Evolutionary conservation across 2,888 invertebrate genomes (phyloP).

Genomic region (Lypha dubia): DNA sequence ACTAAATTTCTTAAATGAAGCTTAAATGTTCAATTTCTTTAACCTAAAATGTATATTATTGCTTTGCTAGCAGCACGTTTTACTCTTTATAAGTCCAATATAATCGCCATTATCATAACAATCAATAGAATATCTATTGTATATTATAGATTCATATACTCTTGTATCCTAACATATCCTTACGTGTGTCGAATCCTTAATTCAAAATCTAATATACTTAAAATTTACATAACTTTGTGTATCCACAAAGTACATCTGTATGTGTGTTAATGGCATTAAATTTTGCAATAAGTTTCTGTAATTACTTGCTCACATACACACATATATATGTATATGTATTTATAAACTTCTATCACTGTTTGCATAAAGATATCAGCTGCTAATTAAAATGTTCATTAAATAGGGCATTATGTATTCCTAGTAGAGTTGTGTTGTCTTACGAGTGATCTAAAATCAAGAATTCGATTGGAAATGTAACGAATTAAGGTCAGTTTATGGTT

Average conservation of each 20-base stretch:
- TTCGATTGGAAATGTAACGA: background rate
- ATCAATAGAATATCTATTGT: background rate
- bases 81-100: background rate
- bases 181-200: background rate
- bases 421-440: background rate
- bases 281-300: conserved; percentile 1
- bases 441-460: background rate
- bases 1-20: too few relatives aligned
- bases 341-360: background rate
- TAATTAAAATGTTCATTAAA: background rate
- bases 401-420: conserved; percentile 3
- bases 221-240: background rate
- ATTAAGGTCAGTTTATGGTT: conserved; percentile 6
- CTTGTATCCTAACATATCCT: background rate
- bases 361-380: background rate
- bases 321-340: background rate
- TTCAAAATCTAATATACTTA: background rate
- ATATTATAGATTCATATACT: background rate
- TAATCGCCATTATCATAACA: background rate
- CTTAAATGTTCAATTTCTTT: background rate
- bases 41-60: background rate
- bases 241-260: background rate
- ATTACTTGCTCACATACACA: background rate
- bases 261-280: background rate
- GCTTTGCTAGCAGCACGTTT: background rate